Base-by-base conservation (phyloP, 2,888 invertebrate species). In the Phortica magna region DNA sequence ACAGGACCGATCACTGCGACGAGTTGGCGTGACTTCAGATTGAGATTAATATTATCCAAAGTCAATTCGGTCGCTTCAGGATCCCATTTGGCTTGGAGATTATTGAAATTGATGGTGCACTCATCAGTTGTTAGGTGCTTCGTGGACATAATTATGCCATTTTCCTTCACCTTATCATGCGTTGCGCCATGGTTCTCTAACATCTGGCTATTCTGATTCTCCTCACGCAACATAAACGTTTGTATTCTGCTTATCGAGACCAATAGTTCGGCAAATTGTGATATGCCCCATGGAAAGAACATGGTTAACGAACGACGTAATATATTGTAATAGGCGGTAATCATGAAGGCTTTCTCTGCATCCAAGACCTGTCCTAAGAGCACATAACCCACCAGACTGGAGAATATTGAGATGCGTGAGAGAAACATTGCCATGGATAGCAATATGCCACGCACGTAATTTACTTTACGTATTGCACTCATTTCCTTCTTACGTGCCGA, bases 291-390 rank as follows among this genome's bases (percentile, higher is more conserved):
- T 0, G 98, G 98, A 84, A 98, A 96, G 92, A 96, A 96, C n/a
- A 97, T 95, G 0, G 96, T 97, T 95, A 98, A 96, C 12, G 96
- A 95, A 84, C 96, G 95, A 53, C 97, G 93, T 77, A 98, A 92
- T 75, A 97, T 95, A 87, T 96, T 97, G 92, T 97, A 98, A 90
- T 98, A 96, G 9, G 97, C 96, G n/a, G 97, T 95, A 71, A 98
- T 94, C 77, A 98, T 96, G 92, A 98, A 98, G n/a, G 97, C 96
- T 89, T 94, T 94, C 89, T 98, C 96, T 4, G 98, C 95, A 7
- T 95, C 95, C 82, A 98, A 94, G 83, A 94, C 91, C 83, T 95
- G 93, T 31, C 95, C 95, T 5, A 95, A 92, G 70, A 96, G 92
- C 43, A 96, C 95, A 90, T 94, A 97, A 2, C 95, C 94, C 57